Conservation (phyloP, 2,113 vertebrate genomes). For the Ophiodon elongatus region DNA sequence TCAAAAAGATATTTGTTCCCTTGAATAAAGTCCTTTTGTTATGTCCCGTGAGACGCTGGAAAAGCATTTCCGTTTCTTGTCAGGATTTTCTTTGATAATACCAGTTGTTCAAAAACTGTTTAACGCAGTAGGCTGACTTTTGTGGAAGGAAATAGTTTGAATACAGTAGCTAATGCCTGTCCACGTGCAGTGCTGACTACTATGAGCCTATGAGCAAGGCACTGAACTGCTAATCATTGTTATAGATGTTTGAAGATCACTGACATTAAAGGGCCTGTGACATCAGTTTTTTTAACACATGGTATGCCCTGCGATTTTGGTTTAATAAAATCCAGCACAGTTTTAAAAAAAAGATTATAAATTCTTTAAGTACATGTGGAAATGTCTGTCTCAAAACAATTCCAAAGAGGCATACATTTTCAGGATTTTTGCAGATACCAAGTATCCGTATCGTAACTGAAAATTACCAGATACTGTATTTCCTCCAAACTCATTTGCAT, state of each 20-base stretch:
- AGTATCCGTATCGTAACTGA: neutral
- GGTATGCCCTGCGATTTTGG: neutral
- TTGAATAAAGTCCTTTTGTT: neutral
- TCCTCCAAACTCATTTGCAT: slow-evolving; percentile 9
- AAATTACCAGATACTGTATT: slow-evolving; percentile 16
- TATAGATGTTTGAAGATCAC: neutral
- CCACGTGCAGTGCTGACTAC: neutral
- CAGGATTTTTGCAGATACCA: neutral
- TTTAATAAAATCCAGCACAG: neutral
- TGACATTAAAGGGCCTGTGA: neutral
- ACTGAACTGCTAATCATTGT: slow-evolving; percentile 19
- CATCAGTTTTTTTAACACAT: neutral
- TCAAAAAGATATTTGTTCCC: neutral
- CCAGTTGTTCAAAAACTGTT: neutral
- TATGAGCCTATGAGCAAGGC: slow-evolving; percentile 32
- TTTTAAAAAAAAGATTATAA: no score
- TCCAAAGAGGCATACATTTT: neutral
- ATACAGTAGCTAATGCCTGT: neutral
- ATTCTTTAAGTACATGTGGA: neutral
- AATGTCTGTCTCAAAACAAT: neutral
- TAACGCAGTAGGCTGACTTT: slow-evolving; percentile 2
- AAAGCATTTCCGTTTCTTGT: neutral
- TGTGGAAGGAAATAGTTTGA: neutral
- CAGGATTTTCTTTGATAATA: slow-evolving; percentile 6
- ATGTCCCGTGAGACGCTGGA: neutral